These are phyloP conservation scores for Agriopis aurantiaria DNA, from an alignment of 2,888 invertebrate genomes.

Conservation along the genomic window DNA sequence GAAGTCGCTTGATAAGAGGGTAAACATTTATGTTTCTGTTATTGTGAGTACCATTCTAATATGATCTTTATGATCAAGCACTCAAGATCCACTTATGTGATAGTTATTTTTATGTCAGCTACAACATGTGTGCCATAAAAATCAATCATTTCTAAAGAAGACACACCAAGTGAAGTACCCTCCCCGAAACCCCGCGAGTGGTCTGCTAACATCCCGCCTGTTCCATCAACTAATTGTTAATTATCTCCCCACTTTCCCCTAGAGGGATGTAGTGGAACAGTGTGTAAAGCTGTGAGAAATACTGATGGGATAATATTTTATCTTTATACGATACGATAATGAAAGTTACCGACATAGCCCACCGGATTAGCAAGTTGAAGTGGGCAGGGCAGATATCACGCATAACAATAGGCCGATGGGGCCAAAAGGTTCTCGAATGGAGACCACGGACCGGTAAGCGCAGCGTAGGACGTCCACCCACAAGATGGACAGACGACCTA, in stretches of 20 bases:
- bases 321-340: background rate
- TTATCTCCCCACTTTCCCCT: constrained; percentile 51
- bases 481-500: too few species aligned
- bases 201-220: constrained; percentile 52
- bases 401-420: too few species aligned
- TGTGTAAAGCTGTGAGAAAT: constrained; percentile 8
- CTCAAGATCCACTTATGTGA: background rate
- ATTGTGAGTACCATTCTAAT: too few species aligned
- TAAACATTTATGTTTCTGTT: too few species aligned
- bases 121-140: constrained; percentile 1
- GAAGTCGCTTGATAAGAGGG: too few species aligned
- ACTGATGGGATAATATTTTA: background rate
- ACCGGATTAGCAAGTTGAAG: too few species aligned
- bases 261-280: constrained; percentile 23
- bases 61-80: too few species aligned
- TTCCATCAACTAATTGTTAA: constrained; percentile 62
- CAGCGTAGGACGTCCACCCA: too few species aligned
- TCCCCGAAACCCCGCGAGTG: constrained; percentile 37
- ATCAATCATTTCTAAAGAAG: constrained; percentile 37
- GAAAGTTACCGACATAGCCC: too few species aligned
- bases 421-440: too few species aligned
- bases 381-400: too few species aligned
- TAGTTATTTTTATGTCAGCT: constrained; percentile 3
- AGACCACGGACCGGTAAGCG: too few species aligned
- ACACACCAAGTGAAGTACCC: constrained; percentile 1